phyloP scores from a whole-genome alignment of 2,797 vertebrate species.

The Siniperca undulata region DNA sequence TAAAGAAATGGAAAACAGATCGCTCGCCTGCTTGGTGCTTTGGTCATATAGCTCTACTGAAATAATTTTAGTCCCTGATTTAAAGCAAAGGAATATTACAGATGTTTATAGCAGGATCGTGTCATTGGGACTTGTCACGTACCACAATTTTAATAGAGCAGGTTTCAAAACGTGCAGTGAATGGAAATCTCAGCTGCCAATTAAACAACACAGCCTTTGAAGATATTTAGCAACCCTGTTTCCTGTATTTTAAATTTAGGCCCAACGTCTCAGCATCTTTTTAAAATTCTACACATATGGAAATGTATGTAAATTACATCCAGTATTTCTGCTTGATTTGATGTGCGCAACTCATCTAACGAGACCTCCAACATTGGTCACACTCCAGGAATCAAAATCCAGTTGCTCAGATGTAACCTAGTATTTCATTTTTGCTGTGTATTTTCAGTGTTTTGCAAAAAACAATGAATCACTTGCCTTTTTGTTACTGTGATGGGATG shows the following conservation, averaged over 20 bases:
- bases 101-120: neutral
- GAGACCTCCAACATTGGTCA: conserved; percentile 15
- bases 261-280: conserved; percentile 11
- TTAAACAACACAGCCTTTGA: conserved; percentile 46
- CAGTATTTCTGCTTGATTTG: conserved; percentile 16
- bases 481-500: neutral
- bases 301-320: conserved; percentile 36
- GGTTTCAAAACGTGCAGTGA: conserved; percentile 20
- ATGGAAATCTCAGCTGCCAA: conserved; percentile 31
- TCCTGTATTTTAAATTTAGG: conserved; percentile 28
- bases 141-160: neutral
- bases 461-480: neutral
- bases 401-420: neutral
- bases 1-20: neutral
- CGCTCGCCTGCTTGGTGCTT: neutral
- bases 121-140: neutral
- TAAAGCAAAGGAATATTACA: neutral
- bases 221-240: conserved; percentile 25
- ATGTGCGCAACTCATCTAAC: neutral
- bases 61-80: conserved; percentile 7
- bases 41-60: neutral
- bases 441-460: neutral
- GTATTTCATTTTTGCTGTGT: neutral
- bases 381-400: neutral
- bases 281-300: conserved; percentile 30